A percentile compares a stretch with the other conserved stretches of the same genome.
Evolutionary conservation across 2,113 vertebrate species (phyloP).

Genomic region (Ictalurus furcatus): DNA sequence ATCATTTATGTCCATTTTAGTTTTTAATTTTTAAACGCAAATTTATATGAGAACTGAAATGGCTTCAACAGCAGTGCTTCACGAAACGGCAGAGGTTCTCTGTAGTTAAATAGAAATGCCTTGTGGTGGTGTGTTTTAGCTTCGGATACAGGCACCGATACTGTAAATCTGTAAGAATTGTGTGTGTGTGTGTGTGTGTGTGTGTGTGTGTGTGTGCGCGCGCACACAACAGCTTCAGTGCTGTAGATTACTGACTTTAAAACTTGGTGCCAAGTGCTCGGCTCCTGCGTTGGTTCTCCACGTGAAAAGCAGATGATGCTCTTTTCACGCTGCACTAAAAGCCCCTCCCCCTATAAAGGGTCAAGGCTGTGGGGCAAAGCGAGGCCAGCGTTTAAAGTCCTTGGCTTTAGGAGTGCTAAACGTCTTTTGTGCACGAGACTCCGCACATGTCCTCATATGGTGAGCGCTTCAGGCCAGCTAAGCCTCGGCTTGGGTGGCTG

Average conservation of each 20-base stretch:
- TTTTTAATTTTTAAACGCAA: not conserved
- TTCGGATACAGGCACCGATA: not conserved
- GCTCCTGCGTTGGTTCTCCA: slow-evolving; percentile 28
- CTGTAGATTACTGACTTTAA: slow-evolving; percentile 5
- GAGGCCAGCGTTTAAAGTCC: slow-evolving; percentile 47
- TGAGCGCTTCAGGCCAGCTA: slow-evolving; percentile 31
- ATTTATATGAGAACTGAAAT: not conserved
- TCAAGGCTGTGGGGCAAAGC: slow-evolving; percentile 8
- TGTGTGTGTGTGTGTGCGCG: not conserved
- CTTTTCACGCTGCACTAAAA: slow-evolving; percentile 9
- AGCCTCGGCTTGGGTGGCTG: slow-evolving; percentile 30
- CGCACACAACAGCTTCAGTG: not conserved
- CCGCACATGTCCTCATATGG: slow-evolving; percentile 59
- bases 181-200: not conserved
- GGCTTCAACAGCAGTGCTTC: too few species aligned
- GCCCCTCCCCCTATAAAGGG: not conserved
- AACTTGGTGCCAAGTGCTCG: slow-evolving; percentile 17
- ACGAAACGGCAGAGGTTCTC: not conserved
- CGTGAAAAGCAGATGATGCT: slow-evolving; percentile 47
- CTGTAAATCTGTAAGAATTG: not conserved
- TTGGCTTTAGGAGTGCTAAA: slow-evolving; percentile 47
- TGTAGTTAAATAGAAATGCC: not conserved
- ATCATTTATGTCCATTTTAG: not conserved
- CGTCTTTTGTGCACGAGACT: slow-evolving; percentile 34
- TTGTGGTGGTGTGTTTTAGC: not conserved